Base-by-base conservation (phyloP, 2,888 invertebrate species). In the Watsonalla cultraria region DNA sequence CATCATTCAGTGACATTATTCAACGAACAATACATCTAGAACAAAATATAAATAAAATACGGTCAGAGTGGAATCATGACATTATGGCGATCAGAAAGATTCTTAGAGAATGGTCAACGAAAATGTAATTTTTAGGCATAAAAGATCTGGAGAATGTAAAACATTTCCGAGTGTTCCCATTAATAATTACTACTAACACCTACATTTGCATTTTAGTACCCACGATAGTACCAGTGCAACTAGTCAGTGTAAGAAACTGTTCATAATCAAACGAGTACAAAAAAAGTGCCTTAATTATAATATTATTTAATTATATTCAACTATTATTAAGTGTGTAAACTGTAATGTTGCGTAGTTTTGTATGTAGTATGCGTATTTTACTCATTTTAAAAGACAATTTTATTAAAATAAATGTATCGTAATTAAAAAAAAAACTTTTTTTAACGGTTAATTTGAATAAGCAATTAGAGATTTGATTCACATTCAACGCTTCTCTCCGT, bases 161-260 rank as follows among this genome's bases (percentile, higher is more conserved):
- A 49, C 37, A 15, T 49, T 48, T 39, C 15, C 39, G 14, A 9
- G 15, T 14, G 49, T 49, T 49, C 15, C 37, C 24, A 24, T 24
- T 4, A 24, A 2, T 24, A 24, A 24, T n/a, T 24, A 24, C 1
- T 24, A 24, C 2, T 24, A 24, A 24, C 24, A 24, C 24, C 24
- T 24, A 24, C 5, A 42, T 11, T 8, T 42, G 11, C 13, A 24
- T 37, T 48, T 0, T 5, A 13, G 37, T 35, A 14, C 7, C 7
- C 2, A 37, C 52, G 42, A 48, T 34, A 46, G 6, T 62, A 64
- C 70, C 73, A 72, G 70, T 71, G 68, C 57, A 67, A 66, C 78
- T 78, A 78, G 78, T 78, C 78, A 78, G 62, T 63, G 65, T 54
- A 46, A 49, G 33, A 53, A 52, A 54, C 6, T 54, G 53, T 47